Evolutionary conservation across 2,797 vertebrate species (phyloP).

Genomic region (Epinephelus malabaricus): DNA sequence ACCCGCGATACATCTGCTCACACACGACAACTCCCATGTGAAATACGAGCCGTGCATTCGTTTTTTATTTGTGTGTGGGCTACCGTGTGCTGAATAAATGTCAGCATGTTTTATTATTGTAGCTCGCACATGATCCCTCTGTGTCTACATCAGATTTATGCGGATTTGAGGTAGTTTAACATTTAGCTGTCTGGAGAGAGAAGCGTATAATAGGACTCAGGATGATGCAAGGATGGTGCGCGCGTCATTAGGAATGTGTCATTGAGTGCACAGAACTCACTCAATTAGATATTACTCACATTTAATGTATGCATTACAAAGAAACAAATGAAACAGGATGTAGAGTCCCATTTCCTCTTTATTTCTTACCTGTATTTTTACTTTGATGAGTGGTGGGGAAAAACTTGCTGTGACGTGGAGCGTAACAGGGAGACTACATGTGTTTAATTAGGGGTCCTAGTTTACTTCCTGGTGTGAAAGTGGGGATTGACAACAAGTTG

Average conservation of each 20-base stretch:
- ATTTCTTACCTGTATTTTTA: constrained; percentile 3
- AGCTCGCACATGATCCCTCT: constrained; percentile 16
- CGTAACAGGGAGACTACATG: constrained; percentile 25
- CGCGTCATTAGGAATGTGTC: constrained; percentile 1
- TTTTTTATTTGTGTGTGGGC: constrained; percentile 51
- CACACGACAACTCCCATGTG: constrained; percentile 20
- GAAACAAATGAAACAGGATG: not conserved
- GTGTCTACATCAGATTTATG: constrained; percentile 39
- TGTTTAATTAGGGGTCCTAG: constrained; percentile 49
- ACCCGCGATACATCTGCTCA: constrained; percentile 11
- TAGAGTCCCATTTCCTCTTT: not conserved
- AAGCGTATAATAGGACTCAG: constrained; percentile 4
- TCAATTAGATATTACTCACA: constrained; percentile 5
- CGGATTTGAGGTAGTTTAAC: constrained; percentile 35
- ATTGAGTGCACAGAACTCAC: not conserved
- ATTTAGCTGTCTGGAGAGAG: constrained; percentile 13
- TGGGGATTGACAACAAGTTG: constrained; percentile 42
- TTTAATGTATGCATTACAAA: not conserved
- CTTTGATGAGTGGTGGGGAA: constrained; percentile 42
- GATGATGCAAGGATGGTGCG: not conserved
- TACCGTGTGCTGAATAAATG: constrained; percentile 45
- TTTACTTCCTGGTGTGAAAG: constrained; percentile 41
- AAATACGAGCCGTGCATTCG: not conserved
- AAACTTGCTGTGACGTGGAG: constrained; percentile 3
- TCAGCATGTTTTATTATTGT: constrained; percentile 56